A percentile compares a stretch with the other conserved stretches of the same genome.
These are phyloP conservation scores for Chaetodon trifasciatus DNA, from an alignment of 2,797 vertebrate species.

Conservation along the genomic window DNA sequence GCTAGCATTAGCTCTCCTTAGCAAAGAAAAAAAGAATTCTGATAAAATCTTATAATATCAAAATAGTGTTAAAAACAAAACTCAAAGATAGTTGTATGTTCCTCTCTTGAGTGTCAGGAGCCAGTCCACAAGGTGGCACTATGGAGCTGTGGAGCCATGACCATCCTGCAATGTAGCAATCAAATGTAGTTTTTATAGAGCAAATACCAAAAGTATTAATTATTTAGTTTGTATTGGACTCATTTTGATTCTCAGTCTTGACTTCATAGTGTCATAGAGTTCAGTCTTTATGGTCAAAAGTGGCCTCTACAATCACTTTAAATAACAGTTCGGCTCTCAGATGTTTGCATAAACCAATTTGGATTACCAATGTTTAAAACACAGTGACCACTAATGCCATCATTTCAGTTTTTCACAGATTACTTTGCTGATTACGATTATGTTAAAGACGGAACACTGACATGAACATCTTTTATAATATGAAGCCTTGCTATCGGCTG, in stretches of 20 bases:
- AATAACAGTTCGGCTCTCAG: not conserved
- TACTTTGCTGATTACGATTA: not conserved
- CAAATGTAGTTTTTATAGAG: not conserved
- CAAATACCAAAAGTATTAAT: not conserved
- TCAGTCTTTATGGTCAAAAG: not conserved
- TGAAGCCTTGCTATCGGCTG: not conserved
- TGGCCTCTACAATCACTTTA: not conserved
- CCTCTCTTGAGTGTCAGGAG: not conserved
- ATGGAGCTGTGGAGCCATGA: not conserved
- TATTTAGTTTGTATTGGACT: not conserved
- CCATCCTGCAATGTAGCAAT: not conserved
- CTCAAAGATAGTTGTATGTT: not conserved
- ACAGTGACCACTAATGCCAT: not conserved
- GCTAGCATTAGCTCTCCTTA: not conserved
- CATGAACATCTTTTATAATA: not conserved
- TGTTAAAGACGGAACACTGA: not conserved
- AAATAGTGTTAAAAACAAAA: not conserved
- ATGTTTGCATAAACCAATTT: conserved; percentile 10
- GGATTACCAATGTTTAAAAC: not conserved
- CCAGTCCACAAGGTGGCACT: conserved; percentile 53
- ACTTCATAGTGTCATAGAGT: not conserved
- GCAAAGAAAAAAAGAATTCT: not conserved
- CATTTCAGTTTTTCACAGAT: not conserved
- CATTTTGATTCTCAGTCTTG: conserved; percentile 1
- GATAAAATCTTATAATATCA: not conserved